Percentiles rank a stretch among this genome's conserved stretches.
Evolutionary conservation across 1,140 invertebrate genomes (phyloP).

Genomic region (Berghia stephanieae): DNA sequence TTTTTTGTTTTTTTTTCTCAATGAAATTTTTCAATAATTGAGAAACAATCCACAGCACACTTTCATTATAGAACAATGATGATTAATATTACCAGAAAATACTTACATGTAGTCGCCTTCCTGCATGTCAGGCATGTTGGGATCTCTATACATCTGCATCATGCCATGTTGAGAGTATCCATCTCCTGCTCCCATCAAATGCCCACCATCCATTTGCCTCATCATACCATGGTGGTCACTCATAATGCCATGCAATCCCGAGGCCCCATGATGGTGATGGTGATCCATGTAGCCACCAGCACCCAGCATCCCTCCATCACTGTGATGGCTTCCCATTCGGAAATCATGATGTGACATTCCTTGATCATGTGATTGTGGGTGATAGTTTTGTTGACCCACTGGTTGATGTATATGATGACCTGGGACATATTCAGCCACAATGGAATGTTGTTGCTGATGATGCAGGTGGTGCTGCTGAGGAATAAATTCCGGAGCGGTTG

Average conservation of each 20-base stretch:
- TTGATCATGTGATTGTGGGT: constrained; percentile 9
- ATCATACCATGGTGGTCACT: constrained; percentile 22
- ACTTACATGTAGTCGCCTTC: constrained; percentile 6
- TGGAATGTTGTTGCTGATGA: neutral
- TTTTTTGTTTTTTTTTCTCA: too few species aligned
- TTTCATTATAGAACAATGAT: too few species aligned
- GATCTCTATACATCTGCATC: constrained; percentile 29
- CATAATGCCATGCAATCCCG: constrained; percentile 28
- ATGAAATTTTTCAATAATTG: too few species aligned
- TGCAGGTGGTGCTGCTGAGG: constrained; percentile 22
- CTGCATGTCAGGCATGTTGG: constrained; percentile 20
- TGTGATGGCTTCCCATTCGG: neutral
- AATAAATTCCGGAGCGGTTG: neutral
- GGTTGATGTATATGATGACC: too few species aligned
- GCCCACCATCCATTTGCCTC: constrained; percentile 20
- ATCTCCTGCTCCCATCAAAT: constrained; percentile 27
- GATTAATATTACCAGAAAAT: neutral
- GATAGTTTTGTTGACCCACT: neutral
- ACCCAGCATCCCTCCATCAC: constrained; percentile 16
- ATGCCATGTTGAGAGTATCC: constrained; percentile 29
- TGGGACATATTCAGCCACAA: constrained; percentile 15
- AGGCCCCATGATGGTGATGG: constrained; percentile 10
- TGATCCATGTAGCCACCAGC: constrained; percentile 22
- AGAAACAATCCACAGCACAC: too few species aligned
- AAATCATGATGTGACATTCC: constrained; percentile 25